Base-by-base conservation (phyloP, 2,113 vertebrate genomes). In the Anarrhichthys ocellatus region DNA sequence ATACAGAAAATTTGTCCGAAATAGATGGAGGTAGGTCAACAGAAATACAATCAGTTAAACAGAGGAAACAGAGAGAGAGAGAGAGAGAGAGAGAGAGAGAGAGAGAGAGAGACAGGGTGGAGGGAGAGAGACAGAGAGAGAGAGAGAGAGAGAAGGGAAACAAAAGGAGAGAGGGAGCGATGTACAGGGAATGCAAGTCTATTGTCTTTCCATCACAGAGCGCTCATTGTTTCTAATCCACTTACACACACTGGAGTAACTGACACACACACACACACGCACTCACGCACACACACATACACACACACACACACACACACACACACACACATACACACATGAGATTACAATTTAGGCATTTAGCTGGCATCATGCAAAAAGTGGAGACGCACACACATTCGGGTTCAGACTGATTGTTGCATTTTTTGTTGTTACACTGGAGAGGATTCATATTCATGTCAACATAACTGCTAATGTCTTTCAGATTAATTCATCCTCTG, bases 161-260 rank as follows among this genome's bases (percentile, higher is more conserved):
- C 58, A 76, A 68, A 75, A n/a, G 56, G 54, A 78, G 29, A 67
- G 74, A 64, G 20, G 17, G 68, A 59, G 69, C 22, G n/a, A 80
- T 63, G 61, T 44, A 32, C 71, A 44, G 74, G 34, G 66, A 86
- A 76, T 76, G 82, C 46, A 74, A 75, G 73, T 79, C 76, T 88
- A 76, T 88, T 91, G 90, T 88, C 69, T 89, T 89, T 79, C 87
- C 69, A 92, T 89, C 77, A 85, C 83, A 89, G 70, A 74, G 82
- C 36, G 42, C 80, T 89, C 76, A 87, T 91, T 90, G 85, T 91
- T 86, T 82, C 65, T 89, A 89, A 91, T 90, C 88, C 80, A 87
- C 58, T 90, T 88, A 82, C 4, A 9, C 80, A 83, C 81, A 78
- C 79, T 69, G 48, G 66, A 63, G 32, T 24, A 59, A 58, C 58